phyloP scores from a whole-genome alignment of 2,113 vertebrate genomes.

The Pseudopodoces humilis region DNA sequence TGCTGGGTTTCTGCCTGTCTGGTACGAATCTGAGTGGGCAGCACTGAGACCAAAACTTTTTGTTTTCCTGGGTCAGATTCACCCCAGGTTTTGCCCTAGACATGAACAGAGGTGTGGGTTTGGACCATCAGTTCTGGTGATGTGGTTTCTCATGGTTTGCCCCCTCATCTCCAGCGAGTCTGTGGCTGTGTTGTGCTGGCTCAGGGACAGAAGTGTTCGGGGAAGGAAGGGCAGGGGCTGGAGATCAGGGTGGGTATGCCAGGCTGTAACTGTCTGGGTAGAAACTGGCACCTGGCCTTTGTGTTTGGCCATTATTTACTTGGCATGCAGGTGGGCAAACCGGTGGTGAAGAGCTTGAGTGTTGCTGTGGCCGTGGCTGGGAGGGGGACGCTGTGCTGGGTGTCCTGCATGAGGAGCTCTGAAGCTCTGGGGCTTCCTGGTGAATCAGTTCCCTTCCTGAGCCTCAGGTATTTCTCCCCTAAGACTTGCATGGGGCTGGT shows the following conservation, averaged over 20 bases:
- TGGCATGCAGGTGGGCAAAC: background rate
- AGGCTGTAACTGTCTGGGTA: background rate
- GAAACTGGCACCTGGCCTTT: background rate
- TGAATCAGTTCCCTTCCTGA: background rate
- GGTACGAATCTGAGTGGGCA: background rate
- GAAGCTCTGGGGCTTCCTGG: background rate
- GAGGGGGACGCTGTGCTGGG: background rate
- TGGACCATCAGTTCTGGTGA: background rate
- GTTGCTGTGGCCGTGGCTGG: background rate
- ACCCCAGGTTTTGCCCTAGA: background rate
- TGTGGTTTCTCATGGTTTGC: background rate
- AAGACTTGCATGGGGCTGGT: rapidly evolving
- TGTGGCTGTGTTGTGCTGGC: background rate
- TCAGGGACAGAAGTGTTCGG: background rate
- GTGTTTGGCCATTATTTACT: background rate
- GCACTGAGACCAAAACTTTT: background rate
- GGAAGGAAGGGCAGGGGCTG: background rate
- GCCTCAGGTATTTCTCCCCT: background rate
- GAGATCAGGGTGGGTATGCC: background rate
- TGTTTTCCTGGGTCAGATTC: background rate
- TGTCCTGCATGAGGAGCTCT: background rate
- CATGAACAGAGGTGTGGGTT: background rate
- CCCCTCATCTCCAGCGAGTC: background rate
- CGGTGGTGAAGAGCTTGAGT: background rate
- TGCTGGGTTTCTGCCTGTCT: background rate